Percentiles rank a stretch among this genome's conserved stretches.
These are phyloP conservation scores for Odontomyia ornata DNA, from an alignment of 2,888 invertebrate species.

Conservation along the genomic window DNA sequence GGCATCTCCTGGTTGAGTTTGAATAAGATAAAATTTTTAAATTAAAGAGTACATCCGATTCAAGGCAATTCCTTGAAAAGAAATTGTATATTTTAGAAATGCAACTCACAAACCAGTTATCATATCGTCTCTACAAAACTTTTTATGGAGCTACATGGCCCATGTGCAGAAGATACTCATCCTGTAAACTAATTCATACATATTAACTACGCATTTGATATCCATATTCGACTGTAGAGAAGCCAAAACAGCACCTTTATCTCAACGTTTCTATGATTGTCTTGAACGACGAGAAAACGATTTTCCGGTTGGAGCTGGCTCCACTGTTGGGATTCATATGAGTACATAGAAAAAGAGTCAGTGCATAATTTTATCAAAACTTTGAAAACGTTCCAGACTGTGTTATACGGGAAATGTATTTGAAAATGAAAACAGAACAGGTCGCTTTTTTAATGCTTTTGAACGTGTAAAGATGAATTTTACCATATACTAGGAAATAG, in stretches of 20 bases:
- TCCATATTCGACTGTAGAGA: neutral
- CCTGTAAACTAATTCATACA: constrained; percentile 14
- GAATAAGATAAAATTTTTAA: no score
- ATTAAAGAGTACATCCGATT: no score
- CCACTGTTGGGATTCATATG: no score
- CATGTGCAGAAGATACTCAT: neutral
- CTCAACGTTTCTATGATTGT: neutral
- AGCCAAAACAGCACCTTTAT: constrained; percentile 16
- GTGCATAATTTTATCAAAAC: constrained; percentile 43
- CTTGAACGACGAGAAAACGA: neutral
- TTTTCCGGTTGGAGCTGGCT: neutral
- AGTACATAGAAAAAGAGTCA: constrained; percentile 19
- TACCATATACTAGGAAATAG: neutral
- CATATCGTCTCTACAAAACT: no score
- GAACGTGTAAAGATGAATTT: neutral
- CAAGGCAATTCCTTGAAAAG: no score
- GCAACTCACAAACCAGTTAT: no score
- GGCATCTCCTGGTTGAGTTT: no score
- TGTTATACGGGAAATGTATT: neutral
- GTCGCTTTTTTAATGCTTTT: constrained; percentile 32
- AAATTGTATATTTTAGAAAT: no score
- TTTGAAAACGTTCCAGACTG: constrained; percentile 12
- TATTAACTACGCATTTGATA: constrained; percentile 21
- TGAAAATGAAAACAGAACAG: constrained; percentile 13
- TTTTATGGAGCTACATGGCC: neutral